A percentile compares a stretch with the other conserved stretches of the same genome.
Evolutionary conservation across 2,113 vertebrate genomes (phyloP).

Genomic region (Bufo gargarizans): DNA sequence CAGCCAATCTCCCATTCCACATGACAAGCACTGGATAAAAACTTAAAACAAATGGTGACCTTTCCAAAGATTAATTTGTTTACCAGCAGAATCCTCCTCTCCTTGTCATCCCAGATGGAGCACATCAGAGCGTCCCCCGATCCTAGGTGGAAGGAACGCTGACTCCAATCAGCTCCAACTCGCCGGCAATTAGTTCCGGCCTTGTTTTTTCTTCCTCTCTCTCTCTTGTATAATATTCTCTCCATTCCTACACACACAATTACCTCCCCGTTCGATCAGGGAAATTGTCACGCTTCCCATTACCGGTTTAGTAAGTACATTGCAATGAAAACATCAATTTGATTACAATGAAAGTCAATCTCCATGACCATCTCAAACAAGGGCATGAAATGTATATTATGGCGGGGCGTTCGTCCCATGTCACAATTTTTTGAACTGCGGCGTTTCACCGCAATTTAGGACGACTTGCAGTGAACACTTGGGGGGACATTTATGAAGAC

Average conservation of each 20-base stretch:
- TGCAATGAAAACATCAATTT: constrained; percentile 48
- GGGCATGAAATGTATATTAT: constrained; percentile 14
- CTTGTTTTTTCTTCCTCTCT: constrained; percentile 65
- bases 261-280: constrained; percentile 30
- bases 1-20: constrained; percentile 84
- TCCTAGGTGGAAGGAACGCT: constrained; percentile 77
- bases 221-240: constrained; percentile 67
- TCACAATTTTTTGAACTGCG: too few species aligned
- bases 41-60: constrained; percentile 94
- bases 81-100: constrained; percentile 81
- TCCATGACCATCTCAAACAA: constrained; percentile 36
- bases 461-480: too few species aligned
- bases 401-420: background rate
- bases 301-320: constrained; percentile 56
- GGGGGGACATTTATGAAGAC: too few species aligned
- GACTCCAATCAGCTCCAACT: constrained; percentile 85
- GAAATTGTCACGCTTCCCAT: constrained; percentile 54
- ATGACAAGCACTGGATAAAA: constrained; percentile 81
- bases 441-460: too few species aligned
- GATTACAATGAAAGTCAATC: constrained; percentile 44
- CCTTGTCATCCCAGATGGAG: constrained; percentile 84
- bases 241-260: constrained; percentile 35
- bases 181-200: constrained; percentile 79
- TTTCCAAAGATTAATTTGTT: constrained; percentile 97
- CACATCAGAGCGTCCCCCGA: constrained; percentile 87